Evolutionary conservation across 2,113 vertebrate species (phyloP).

Genomic region (Epinephelus fuscoguttatus): DNA sequence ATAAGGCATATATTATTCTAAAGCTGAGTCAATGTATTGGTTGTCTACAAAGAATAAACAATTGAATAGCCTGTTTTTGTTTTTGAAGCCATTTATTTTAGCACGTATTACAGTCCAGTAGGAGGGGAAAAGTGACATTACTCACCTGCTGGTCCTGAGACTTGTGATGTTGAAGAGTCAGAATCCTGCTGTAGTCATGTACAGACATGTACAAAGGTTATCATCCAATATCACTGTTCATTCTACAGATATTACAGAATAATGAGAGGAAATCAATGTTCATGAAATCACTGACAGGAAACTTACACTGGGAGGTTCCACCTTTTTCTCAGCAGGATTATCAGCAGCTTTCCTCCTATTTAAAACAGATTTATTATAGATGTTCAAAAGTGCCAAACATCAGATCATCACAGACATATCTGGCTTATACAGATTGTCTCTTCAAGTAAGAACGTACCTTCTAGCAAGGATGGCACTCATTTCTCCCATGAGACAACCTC

Average conservation of each 20-base stretch:
- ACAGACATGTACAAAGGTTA: conserved; percentile 14
- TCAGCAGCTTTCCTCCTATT: conserved; percentile 87
- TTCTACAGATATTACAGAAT: conserved; percentile 3
- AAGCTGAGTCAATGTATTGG: neutral
- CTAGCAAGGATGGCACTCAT: conserved; percentile 91
- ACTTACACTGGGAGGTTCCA: conserved; percentile 81
- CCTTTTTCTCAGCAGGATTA: conserved; percentile 75
- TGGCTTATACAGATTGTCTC: neutral
- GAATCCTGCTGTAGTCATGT: conserved; percentile 77
- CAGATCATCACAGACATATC: neutral
- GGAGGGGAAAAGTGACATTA: neutral
- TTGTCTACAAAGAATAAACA: neutral
- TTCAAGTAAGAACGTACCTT: conserved; percentile 71
- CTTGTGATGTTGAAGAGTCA: conserved; percentile 66
- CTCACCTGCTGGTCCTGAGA: conserved; percentile 66
- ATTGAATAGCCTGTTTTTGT: neutral
- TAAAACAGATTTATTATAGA: neutral
- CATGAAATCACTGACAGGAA: neutral
- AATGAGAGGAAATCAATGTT: neutral
- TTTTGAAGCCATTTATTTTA: too few species aligned
- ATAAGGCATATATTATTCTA: neutral
- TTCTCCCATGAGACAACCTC: conserved; percentile 88
- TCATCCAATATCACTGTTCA: neutral
- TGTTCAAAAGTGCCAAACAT: neutral
- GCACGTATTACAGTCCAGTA: neutral